phyloP scores from a whole-genome alignment of 2,888 invertebrate genomes.

The Stomorhina lunata region DNA sequence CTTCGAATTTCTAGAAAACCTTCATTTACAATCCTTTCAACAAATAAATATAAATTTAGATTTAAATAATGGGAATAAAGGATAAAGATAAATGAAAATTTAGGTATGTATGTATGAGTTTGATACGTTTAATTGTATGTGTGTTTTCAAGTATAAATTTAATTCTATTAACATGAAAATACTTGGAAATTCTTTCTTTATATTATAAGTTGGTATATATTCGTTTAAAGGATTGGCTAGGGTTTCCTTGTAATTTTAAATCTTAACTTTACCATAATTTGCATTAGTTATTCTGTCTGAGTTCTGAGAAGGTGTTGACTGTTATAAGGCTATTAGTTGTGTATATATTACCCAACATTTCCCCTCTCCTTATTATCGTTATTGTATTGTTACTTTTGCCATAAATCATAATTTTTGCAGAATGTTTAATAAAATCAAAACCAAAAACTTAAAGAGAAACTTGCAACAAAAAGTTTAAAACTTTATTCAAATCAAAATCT shows the following conservation, averaged over 20 bases:
- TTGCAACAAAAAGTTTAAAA: background rate
- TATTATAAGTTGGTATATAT: background rate
- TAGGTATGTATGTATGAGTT: background rate
- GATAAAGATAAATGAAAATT: slow-evolving; percentile 11
- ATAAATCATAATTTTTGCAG: background rate
- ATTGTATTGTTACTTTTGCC: background rate
- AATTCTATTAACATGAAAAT: background rate
- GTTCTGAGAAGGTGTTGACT: slow-evolving; percentile 2
- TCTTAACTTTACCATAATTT: background rate
- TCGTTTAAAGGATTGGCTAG: background rate
- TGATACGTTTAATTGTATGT: no score
- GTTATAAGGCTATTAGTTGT: background rate
- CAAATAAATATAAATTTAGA: background rate
- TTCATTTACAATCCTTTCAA: background rate
- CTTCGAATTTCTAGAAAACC: background rate
- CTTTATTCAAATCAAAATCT: background rate
- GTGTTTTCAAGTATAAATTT: background rate
- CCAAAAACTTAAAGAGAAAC: no score
- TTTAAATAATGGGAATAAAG: background rate
- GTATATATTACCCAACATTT: background rate
- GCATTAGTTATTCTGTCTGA: background rate
- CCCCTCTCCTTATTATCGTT: background rate
- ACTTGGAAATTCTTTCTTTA: background rate
- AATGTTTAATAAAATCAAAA: background rate
- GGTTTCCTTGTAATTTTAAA: background rate